Evolutionary conservation across 2,113 vertebrate species (phyloP).

Genomic region (Spea bombifrons): DNA sequence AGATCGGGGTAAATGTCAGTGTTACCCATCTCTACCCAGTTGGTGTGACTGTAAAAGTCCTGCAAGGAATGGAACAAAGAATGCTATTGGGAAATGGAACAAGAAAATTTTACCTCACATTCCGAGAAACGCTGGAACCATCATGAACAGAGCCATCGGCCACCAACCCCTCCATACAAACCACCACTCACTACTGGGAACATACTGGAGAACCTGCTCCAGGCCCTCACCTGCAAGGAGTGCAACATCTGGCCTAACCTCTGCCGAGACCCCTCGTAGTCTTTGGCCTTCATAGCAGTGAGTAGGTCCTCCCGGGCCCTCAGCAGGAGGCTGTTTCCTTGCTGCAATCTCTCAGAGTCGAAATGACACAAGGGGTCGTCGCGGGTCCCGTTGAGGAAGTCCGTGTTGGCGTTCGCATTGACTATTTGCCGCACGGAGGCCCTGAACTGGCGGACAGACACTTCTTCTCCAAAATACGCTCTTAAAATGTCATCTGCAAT

Average conservation of each 20-base stretch:
- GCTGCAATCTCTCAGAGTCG: slow-evolving; percentile 71
- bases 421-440: slow-evolving; percentile 75
- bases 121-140: too few species aligned
- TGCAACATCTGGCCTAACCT: slow-evolving; percentile 75
- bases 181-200: neutral
- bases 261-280: slow-evolving; percentile 68
- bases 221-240: slow-evolving; percentile 71
- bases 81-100: neutral
- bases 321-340: slow-evolving; percentile 57
- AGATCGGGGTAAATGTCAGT: slow-evolving; percentile 70
- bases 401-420: slow-evolving; percentile 74
- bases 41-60: slow-evolving; percentile 91
- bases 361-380: slow-evolving; percentile 78
- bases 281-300: slow-evolving; percentile 57
- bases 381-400: slow-evolving; percentile 69
- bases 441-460: slow-evolving; percentile 69
- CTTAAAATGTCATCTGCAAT: slow-evolving; percentile 54
- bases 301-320: slow-evolving; percentile 65
- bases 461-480: slow-evolving; percentile 60
- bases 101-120: neutral
- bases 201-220: neutral
- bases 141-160: too few species aligned
- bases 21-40: slow-evolving; percentile 82
- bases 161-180: too few species aligned
- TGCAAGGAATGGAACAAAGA: slow-evolving; percentile 44